Evolutionary conservation across 92 coral and sea anemone species (phyloP).

Genomic region (Palythoa grandiflora): DNA sequence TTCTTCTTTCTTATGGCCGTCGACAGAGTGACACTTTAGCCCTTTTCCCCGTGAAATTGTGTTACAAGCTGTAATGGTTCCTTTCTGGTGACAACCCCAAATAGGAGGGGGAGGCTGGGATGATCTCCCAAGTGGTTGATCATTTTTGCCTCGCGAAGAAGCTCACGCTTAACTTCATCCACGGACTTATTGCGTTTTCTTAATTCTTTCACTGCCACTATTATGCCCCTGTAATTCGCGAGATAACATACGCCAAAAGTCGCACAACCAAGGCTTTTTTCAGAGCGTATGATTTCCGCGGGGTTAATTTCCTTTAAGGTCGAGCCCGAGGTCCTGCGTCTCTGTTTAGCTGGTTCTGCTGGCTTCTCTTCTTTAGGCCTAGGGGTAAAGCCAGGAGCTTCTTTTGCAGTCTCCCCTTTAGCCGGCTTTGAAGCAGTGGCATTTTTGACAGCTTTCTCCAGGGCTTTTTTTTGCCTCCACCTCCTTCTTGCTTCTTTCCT

Average conservation of each 20-base stretch:
- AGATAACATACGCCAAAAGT: not conserved
- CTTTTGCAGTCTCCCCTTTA: not conserved
- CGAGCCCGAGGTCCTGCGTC: not conserved
- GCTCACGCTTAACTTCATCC: not conserved
- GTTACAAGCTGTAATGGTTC: not conserved
- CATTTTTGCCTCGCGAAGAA: not conserved
- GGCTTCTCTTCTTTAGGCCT: not conserved
- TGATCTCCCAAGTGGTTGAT: not conserved
- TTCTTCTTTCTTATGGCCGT: not conserved
- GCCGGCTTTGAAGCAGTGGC: conserved; percentile 7
- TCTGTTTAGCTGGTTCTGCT: not conserved
- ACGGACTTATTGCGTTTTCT: not conserved
- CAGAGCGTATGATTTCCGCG: not conserved
- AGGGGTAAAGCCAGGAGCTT: not conserved
- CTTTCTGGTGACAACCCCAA: not conserved
- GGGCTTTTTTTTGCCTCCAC: conserved; percentile 51
- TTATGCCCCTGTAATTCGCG: not conserved
- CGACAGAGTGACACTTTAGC: not conserved
- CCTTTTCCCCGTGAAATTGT: not conserved
- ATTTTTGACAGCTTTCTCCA: conserved; percentile 29
- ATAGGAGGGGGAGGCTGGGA: not conserved
- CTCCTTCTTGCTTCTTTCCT: conserved; percentile 36
- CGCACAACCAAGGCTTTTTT: conserved; percentile 15
- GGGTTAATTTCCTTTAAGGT: not conserved
- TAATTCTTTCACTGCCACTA: not conserved